Base-by-base conservation (phyloP, 2,113 vertebrate genomes). In the Misgurnus mizolepis region DNA sequence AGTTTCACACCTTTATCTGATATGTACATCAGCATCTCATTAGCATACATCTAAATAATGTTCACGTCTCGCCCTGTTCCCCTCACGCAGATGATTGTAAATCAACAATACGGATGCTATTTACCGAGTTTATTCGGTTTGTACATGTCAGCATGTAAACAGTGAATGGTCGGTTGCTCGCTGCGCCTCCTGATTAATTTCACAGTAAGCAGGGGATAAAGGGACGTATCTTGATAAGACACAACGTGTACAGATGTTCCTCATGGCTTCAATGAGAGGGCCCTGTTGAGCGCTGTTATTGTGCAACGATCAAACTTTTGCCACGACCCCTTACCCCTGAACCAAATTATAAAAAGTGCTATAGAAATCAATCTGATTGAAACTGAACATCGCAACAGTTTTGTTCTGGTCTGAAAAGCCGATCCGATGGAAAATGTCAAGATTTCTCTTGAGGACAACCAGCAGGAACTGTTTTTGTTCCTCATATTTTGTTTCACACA, bases 121-220 rank as follows among this genome's bases (percentile, higher is more conserved):
- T 88, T 76, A 84, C 83, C 60, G 39, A 69, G 78, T 76, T 87
- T 71, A 85, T 88, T 91, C 85, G 85, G 83, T 74, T 41, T 10
- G 67, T 4, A 14, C 56, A 67, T 66, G 67, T 79, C 56, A 72
- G 58, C 73, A 43, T 78, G 69, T 78, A 83, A 85, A 83, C 65
- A 79, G 81, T 76, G 81, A 85, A 85, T 71, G 78, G 67, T 50
- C 45, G 58, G 66, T 71, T 27, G 72, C 67, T 69, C 47, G 47
- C 65, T 67, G 70, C 22, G 80, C 39, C 53, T 72, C 49, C 67
- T 47, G 80, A 85, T 82, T 79, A 83, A 84, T 81, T 82, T 74
- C 76, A 40, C 60, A 78, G 56, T 62, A 10, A 18, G 67, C 67
- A 65, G 81, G 56, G 71, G 75, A 73, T 8, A 55, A 5, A 50